Percentiles rank a stretch among this genome's conserved stretches.
phyloP scores from a whole-genome alignment of 1,140 invertebrate species.

The Lithobius niger region DNA sequence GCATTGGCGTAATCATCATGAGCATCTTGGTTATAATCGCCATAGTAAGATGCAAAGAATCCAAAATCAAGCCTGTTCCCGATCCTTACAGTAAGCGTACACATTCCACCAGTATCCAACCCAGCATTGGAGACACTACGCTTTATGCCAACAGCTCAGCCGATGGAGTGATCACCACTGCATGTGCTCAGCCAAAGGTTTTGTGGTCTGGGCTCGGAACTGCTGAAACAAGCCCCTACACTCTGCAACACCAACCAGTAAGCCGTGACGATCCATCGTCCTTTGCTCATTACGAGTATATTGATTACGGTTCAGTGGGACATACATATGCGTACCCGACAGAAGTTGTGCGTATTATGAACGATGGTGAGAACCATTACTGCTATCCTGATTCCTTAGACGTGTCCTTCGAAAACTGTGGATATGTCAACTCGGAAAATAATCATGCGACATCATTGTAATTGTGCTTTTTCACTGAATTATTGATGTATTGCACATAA shows the following conservation, averaged over 20 bases:
- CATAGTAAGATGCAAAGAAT: neutral
- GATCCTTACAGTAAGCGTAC: neutral
- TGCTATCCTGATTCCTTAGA: conserved; percentile 4
- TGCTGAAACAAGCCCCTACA: neutral
- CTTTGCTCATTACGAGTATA: conserved; percentile 6
- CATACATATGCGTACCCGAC: conserved; percentile 3
- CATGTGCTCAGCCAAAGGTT: neutral
- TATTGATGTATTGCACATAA: no score
- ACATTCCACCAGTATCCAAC: neutral
- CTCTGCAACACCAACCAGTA: conserved; percentile 1
- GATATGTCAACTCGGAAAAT: conserved; percentile 5
- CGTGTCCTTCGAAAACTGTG: conserved; percentile 2
- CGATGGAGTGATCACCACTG: neutral
- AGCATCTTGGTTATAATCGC: neutral
- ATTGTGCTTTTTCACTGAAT: no score
- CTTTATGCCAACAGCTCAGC: neutral
- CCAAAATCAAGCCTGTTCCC: conserved; percentile 4
- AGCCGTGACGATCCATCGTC: neutral
- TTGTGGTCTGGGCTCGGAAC: conserved; percentile 2
- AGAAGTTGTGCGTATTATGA: conserved; percentile 1
- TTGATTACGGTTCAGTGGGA: conserved; percentile 3
- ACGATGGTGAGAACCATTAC: neutral
- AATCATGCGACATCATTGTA: conserved; percentile 5
- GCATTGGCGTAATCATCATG: neutral
- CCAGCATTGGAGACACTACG: neutral